Evolutionary conservation across 2,888 invertebrate species (phyloP), one percentile per base, ranked within the genome.

Genomic region (Pyrgus malvae): DNA sequence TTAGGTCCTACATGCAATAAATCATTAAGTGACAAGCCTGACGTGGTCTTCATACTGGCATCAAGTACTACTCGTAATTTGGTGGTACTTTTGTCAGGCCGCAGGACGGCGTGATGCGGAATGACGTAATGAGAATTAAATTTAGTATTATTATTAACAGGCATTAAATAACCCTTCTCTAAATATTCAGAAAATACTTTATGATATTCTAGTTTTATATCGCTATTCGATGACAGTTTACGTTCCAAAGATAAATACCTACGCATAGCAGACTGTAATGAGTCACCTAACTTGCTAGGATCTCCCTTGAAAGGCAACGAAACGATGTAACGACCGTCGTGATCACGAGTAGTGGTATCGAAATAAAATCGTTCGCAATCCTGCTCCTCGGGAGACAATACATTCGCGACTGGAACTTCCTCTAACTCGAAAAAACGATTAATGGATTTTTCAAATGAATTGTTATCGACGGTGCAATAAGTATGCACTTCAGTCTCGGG

Each of bases 1-100:
- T 62, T 62, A 5, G 57, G 57, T 2, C 60, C 62, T 7, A 33
- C 29, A 49, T 60, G 57, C 4, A 62, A 19, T 8, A 60, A 11
- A 23, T 61, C 57, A 31, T 59, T 61, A 1, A 59, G 42, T 19
- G 57, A 59, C 11, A 49, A 9, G 2, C 56, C 57, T 17, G 59
- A 25, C 5, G 35, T 27, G 5, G 57, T 55, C 41, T 50, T 59
- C 23, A 38, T 25, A 21, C 59, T 59, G 3, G 56, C 61, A 35
- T 58, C 49, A 9, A 59, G 38, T 5, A 55, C 59, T 23, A 53
- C 31, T 6, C 45, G 48, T 11, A 48, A 14, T 8, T 31, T 46
- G 2, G 41, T 8, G 5, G 35, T 23, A 23, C 23, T 23, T 40
- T 55, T 58, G 12, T 56, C 58, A 3, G 33, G 25, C 2, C 56